Evolutionary conservation across 2,888 invertebrate species (phyloP).

Genomic region (Dryobota labecula): DNA sequence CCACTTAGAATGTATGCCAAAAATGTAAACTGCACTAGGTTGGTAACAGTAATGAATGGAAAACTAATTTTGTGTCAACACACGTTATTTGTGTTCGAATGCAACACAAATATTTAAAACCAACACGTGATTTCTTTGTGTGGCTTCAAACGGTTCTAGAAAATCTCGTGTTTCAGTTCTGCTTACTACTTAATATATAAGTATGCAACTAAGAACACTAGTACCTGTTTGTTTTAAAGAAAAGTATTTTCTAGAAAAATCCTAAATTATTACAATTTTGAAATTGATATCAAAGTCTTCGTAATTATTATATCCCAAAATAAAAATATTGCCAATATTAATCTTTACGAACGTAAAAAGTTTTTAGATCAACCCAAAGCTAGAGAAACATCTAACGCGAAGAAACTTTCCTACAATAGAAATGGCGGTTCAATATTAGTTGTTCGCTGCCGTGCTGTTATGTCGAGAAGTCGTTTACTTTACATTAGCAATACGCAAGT

Average conservation of each 20-base stretch:
- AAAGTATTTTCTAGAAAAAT: slow-evolving; percentile 8
- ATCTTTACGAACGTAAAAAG: slow-evolving; percentile 11
- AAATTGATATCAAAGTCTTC: not conserved
- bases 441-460: slow-evolving; percentile 27
- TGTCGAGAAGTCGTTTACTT: slow-evolving; percentile 66
- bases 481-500: slow-evolving; percentile 59
- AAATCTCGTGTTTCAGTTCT: slow-evolving; percentile 41
- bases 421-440: slow-evolving; percentile 49
- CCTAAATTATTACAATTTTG: no score
- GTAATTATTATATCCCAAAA: not conserved
- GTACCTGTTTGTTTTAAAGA: not conserved
- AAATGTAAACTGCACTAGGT: not conserved
- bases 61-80: not conserved
- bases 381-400: slow-evolving; percentile 11
- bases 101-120: slow-evolving; percentile 43
- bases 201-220: slow-evolving; percentile 11
- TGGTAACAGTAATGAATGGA: not conserved
- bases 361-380: slow-evolving; percentile 4
- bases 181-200: slow-evolving; percentile 35
- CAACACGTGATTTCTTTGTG: slow-evolving; percentile 48
- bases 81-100: slow-evolving; percentile 7
- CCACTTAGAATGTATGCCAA: not conserved
- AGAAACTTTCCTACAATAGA: slow-evolving; percentile 36
- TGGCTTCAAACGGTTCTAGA: slow-evolving; percentile 48
- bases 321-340: not conserved